phyloP scores from a whole-genome alignment of 2,113 vertebrate genomes.

The Agapornis roseicollis region DNA sequence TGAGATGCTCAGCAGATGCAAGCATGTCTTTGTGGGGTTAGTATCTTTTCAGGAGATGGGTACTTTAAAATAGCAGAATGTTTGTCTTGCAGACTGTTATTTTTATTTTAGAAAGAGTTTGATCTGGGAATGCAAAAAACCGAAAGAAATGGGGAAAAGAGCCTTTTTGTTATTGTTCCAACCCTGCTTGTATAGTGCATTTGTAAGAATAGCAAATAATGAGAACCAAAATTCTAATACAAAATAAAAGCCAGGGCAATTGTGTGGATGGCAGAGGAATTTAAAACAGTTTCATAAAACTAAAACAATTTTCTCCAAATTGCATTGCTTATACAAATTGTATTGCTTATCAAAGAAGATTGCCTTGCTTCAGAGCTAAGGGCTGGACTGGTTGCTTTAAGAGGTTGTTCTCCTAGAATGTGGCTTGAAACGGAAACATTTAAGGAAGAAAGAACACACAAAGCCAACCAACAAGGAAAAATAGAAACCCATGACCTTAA shows the following conservation, averaged over 20 bases:
- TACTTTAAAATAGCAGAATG: not conserved
- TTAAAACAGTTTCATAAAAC: slow-evolving; percentile 6
- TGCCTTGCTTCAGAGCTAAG: not conserved
- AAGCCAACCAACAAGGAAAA: not conserved
- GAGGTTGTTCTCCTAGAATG: not conserved
- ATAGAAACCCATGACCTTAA: not conserved
- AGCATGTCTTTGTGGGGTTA: slow-evolving; percentile 30
- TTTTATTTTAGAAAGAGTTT: not conserved
- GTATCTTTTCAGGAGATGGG: not conserved
- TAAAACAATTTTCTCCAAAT: slow-evolving; percentile 7
- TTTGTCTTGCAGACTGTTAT: not conserved
- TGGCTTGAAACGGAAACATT: not conserved
- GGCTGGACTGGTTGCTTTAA: not conserved
- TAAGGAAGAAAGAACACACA: not conserved
- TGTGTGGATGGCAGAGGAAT: slow-evolving; percentile 28
- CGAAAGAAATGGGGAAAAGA: not conserved
- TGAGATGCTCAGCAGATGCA: slow-evolving; percentile 23
- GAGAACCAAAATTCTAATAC: not conserved
- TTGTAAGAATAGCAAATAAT: slow-evolving; percentile 11
- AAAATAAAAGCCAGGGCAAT: not conserved
- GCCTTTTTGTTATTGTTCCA: slow-evolving; percentile 13
- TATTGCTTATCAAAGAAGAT: not conserved
- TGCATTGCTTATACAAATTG: not conserved
- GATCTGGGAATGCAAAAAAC: not conserved
- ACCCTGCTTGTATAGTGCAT: not conserved